Evolutionary conservation across 1,140 invertebrate species (phyloP).

Genomic region (Brachionus rubens): DNA sequence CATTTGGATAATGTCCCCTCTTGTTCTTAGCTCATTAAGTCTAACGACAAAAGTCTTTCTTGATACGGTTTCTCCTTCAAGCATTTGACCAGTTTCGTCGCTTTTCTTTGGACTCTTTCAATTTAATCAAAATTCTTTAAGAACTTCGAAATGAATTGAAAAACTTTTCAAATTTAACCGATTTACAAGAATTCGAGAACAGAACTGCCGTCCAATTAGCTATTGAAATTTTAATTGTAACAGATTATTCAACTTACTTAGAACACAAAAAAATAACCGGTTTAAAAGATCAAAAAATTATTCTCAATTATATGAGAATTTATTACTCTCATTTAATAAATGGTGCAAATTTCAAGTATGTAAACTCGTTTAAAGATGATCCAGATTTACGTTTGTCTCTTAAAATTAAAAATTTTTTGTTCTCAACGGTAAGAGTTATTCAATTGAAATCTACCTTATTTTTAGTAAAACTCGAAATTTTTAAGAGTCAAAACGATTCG

Average conservation of each 20-base stretch:
- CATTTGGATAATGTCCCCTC: too few species aligned
- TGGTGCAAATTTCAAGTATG: slow-evolving; percentile 15
- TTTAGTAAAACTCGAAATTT: neutral
- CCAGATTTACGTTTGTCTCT: neutral
- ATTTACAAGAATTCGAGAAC: too few species aligned
- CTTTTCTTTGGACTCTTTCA: too few species aligned
- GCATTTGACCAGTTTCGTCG: too few species aligned
- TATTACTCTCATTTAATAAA: slow-evolving; percentile 5
- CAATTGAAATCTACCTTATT: neutral
- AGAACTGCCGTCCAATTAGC: neutral
- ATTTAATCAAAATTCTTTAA: too few species aligned
- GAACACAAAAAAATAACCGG: neutral
- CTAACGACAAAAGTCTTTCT: too few species aligned
- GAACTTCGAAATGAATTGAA: too few species aligned
- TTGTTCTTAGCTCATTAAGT: too few species aligned
- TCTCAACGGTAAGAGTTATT: neutral
- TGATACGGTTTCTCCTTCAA: too few species aligned
- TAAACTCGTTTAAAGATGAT: slow-evolving; percentile 15
- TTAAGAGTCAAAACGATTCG: neutral
- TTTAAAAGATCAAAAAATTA: neutral
- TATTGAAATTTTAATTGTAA: slow-evolving; percentile 8
- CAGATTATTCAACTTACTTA: slow-evolving; percentile 1
- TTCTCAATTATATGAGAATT: slow-evolving; percentile 24
- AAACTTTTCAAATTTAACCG: too few species aligned
- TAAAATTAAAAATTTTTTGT: slow-evolving; percentile 16